A percentile compares a stretch with the other conserved stretches of the same genome.
Conservation (phyloP, 2,888 invertebrate genomes). For the Linnaemya tessellans region DNA sequence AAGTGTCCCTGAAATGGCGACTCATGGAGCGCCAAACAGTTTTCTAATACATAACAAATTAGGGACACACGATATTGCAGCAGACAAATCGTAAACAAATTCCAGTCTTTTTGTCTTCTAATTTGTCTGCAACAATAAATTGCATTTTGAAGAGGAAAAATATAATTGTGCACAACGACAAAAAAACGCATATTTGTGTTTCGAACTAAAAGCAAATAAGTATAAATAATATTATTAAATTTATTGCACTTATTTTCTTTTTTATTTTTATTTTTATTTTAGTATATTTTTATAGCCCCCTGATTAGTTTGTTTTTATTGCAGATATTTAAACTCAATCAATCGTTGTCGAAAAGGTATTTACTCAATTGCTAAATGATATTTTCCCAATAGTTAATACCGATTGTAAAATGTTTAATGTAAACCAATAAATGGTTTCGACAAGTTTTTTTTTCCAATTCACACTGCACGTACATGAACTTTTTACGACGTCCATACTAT, state of each 20-base stretch:
- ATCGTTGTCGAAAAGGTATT: conserved; percentile 65
- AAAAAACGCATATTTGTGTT: not conserved
- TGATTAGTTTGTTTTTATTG: conserved; percentile 67
- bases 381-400: conserved; percentile 52
- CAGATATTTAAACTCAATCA: conserved; percentile 66
- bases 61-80: not conserved
- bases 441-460: conserved; percentile 21
- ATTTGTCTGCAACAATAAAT: conserved; percentile 26
- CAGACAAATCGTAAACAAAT: conserved; percentile 32
- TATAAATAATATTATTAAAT: conserved; percentile 45
- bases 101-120: not conserved
- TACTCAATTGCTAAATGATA: conserved; percentile 65
- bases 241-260: conserved; percentile 55
- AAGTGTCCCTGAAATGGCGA: conserved; percentile 42
- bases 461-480: not conserved
- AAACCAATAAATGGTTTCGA: conserved; percentile 46
- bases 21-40: conserved; percentile 5
- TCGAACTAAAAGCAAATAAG: not conserved
- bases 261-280: too few species aligned
- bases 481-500: not conserved
- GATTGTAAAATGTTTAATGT: conserved; percentile 59
- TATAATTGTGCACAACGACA: not conserved
- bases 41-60: not conserved
- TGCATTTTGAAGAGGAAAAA: conserved; percentile 9
- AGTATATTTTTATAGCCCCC: conserved; percentile 24